Evolutionary conservation across 2,113 vertebrate genomes (phyloP), one percentile per base, ranked within the genome.

Genomic region (Lycocorax pyrrhopterus): DNA sequence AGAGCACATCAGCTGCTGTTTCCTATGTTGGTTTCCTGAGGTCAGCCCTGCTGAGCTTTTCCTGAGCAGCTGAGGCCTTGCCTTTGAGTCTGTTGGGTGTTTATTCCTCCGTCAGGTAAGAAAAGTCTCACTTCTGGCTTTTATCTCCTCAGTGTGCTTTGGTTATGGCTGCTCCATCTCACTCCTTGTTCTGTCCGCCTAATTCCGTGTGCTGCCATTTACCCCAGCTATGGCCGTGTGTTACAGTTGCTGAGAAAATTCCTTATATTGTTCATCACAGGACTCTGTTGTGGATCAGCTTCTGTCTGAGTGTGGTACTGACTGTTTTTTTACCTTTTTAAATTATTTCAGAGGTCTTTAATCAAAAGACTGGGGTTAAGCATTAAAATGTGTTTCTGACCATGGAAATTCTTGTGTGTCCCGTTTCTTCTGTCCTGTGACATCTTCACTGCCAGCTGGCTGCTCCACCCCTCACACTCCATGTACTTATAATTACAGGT

Each of bases 101-200:
- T 51, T 32, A 3, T 55, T 41, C 3, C n/a, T 53, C n/a, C 49
- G 0, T 5, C 12, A 37, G 37, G 41, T 75, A 56, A 64, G 46
- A 72, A 46, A 64, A 76, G 2, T 35, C 8, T 76, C 4, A 26
- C 20, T 8, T 66, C 11, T 58, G 37, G 13, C 27, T 58, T 86
- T 66, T 44, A 4, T 3, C 25, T 86, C 46, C n/a, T 29, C 17
- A 1, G 2, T 3, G 23, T 4, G 1, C 9, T 64, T 52, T 49
- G 41, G 13, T 63, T 62, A 2, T 29, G 7, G 12, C 3, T 85
- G 30, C 12, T 72, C 58, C 51, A 27, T 21, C 47, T 89, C 5
- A 0, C 10, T 64, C 23, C 20, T 39, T 26, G 12, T 46, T 76
- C 23, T 85, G 5, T 5, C 7, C 55, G 2, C 9, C 23, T 21